Evolutionary conservation across 1,140 invertebrate species (phyloP), one percentile per base, ranked within the genome.

Genomic region (Zaprionus vittiger): DNA sequence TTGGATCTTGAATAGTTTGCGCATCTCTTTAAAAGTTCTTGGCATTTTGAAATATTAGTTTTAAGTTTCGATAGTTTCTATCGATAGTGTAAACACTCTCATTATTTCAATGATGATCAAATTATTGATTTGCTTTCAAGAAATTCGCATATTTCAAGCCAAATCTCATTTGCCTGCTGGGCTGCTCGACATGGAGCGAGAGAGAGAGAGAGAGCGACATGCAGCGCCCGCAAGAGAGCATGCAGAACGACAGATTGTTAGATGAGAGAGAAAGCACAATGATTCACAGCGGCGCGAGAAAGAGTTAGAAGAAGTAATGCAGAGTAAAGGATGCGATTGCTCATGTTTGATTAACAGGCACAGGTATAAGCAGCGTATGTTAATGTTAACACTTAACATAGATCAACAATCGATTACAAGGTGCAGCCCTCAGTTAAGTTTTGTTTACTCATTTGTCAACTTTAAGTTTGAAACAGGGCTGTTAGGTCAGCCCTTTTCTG

Each of bases 121-220:
- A 20, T 63, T 34, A 24, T 63, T 41, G 47, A 52, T 34, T 54
- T 31, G 31, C 54, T 52, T 52, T 52, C 22, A 56, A 31, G 54
- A 56, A 26, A 56, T 4, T 56, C 22, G 54, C 5, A 22, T 7
- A 3, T 15, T 41, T 41, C 22, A n/a, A 26, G 26, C 54, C 5
- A 24, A 37, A 41, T 20, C 28, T 37, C 34, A 68, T 63, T 56
- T 70, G 73, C 67, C 63, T 64, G 60, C 65, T 63, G 38, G 12
- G n/a, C 59, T 62, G 26, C 26, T 14, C n/a, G 64, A 56, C 3
- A 9, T 11, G 20, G 26, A 57, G 12, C 38, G 4, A 31, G 34
- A 57, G 12, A 52, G 4, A 31, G 34, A 71, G 11, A 57, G 22
- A 54, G 67, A 75, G 61, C 69, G 24, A 44, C 55, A 73, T 73